A percentile compares a stretch with the other conserved stretches of the same genome.
phyloP scores from a whole-genome alignment of 2,797 vertebrate genomes.

The Chiroxiphia lanceolata region DNA sequence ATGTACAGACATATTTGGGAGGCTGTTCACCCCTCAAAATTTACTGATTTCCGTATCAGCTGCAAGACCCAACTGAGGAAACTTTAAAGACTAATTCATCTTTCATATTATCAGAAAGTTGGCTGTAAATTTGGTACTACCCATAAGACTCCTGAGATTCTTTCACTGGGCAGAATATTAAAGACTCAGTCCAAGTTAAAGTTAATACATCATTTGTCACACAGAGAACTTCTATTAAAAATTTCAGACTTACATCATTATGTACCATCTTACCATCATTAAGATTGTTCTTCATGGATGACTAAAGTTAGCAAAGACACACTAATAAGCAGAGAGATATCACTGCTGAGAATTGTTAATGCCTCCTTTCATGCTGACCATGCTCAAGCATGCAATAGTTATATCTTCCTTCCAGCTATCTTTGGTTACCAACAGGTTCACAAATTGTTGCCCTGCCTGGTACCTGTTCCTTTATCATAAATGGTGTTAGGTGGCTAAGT shows the following conservation, averaged over 20 bases:
- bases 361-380: not conserved
- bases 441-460: not conserved
- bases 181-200: not conserved
- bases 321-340: not conserved
- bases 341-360: slow-evolving; percentile 21
- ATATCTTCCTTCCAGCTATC: not conserved
- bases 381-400: not conserved
- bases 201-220: slow-evolving; percentile 29
- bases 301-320: slow-evolving; percentile 49
- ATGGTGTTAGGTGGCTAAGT: not conserved
- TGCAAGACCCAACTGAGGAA: not conserved
- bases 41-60: not conserved
- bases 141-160: not conserved
- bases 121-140: not conserved
- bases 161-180: not conserved
- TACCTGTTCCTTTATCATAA: not conserved
- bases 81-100: not conserved
- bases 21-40: not conserved
- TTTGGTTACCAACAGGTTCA: not conserved
- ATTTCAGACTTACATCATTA: slow-evolving; percentile 25
- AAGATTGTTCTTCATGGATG: slow-evolving; percentile 40
- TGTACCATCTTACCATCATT: slow-evolving; percentile 3
- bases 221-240: slow-evolving; percentile 6
- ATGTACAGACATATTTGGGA: not conserved
- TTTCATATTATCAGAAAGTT: not conserved